phyloP scores from a whole-genome alignment of 2,888 invertebrate species.

The Calameuta filiformis region DNA sequence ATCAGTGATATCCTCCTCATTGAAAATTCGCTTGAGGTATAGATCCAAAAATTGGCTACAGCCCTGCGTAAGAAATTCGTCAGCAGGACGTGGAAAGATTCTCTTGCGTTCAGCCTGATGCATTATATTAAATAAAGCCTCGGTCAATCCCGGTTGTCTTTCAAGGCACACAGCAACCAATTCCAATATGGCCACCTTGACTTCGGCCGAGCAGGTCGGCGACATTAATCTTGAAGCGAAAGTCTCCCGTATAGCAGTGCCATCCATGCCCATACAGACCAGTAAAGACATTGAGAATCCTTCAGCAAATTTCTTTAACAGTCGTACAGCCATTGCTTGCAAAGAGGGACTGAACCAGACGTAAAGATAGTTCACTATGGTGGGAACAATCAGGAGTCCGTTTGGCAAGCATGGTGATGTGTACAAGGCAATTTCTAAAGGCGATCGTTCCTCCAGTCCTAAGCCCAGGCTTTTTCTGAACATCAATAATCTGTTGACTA shows the following conservation, averaged over 20 bases:
- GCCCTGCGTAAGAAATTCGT: conserved; percentile 61
- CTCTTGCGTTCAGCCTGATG: conserved; percentile 60
- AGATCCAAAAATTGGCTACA: conserved; percentile 61
- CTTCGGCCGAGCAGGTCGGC: conserved; percentile 65
- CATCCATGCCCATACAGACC: conserved; percentile 72
- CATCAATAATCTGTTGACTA: conserved; percentile 61
- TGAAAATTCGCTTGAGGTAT: conserved; percentile 53
- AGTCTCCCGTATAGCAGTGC: conserved; percentile 71
- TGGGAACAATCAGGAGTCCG: conserved; percentile 66
- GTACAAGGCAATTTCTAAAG: conserved; percentile 61
- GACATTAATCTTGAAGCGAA: conserved; percentile 70
- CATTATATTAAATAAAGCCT: conserved; percentile 64
- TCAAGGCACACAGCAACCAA: conserved; percentile 66
- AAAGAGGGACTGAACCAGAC: conserved; percentile 70
- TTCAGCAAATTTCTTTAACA: conserved; percentile 70
- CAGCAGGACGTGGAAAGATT: conserved; percentile 60
- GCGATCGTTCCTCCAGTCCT: conserved; percentile 53
- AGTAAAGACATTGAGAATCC: conserved; percentile 71
- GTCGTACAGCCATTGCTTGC: conserved; percentile 69
- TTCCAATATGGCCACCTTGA: conserved; percentile 66
- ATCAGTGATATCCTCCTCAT: conserved; percentile 58
- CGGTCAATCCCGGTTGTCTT: conserved; percentile 65
- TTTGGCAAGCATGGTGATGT: conserved; percentile 62
- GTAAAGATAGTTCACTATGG: conserved; percentile 70
- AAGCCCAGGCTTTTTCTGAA: conserved; percentile 59